Evolutionary conservation across 2,113 vertebrate species (phyloP), one percentile per base, ranked within the genome.

Genomic region (Sturnira hondurensis): DNA sequence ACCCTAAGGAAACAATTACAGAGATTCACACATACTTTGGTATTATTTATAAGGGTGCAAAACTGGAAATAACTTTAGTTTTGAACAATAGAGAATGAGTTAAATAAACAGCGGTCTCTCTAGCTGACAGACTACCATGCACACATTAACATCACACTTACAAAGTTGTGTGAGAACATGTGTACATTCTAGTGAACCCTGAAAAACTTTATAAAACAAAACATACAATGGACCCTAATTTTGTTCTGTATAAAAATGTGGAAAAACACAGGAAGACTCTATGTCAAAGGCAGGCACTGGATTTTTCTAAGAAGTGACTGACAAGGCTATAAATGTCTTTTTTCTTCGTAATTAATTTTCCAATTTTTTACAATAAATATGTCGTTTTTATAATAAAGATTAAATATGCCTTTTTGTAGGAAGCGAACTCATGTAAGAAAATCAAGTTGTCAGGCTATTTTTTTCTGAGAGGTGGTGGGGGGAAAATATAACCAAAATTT

Each of bases 381-480:
- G 52, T 89, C 83, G 22, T 81, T 78, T 93, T 77, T 83, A 78
- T 24, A 73, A 68, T 91, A 58, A 93, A 54, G 89, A 73, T 61
- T 61, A 82, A 28, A 11, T 14, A 12, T 16, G 36, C 58, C 14
- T 26, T 56, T 92, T 81, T 12, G 68, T 17, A 85, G 47, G 50
- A 74, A 92, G 56, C 50, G 12, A 95, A 24, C 1, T 43, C 65
- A 12, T 89, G 3, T 89, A n/a, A 91, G 28, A 90, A 88, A 85
- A 91, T 92, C n/a, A 97, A 93, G 36, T 95, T 50, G 86, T 82
- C 10, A 74, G 50, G 24, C 11, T 58, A 45, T n/a, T 41, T 84
- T 85, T 81, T 71, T 77, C 45, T 91, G 26, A 93, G 47, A 86
- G 5, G 26, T 54, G 14, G 33, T 63, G 19, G 11, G 36, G 65